These are phyloP conservation scores for Antheraea assamensis DNA, from an alignment of 2,888 invertebrate genomes.

Conservation along the genomic window DNA sequence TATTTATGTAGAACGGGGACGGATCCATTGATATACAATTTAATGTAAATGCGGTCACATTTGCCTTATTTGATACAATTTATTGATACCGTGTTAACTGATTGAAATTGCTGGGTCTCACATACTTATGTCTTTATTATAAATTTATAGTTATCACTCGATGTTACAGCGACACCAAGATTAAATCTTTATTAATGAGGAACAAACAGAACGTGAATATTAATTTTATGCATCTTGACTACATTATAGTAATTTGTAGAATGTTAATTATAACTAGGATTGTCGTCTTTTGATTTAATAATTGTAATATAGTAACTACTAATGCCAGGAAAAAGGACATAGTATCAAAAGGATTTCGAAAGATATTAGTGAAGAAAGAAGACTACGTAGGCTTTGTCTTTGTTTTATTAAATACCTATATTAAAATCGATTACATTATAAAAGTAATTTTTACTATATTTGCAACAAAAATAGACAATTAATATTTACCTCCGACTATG, in stretches of 20 bases:
- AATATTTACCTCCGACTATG: too few relatives aligned
- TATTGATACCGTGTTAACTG: constrained; percentile 38
- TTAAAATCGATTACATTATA: too few relatives aligned
- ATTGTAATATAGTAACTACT: too few relatives aligned
- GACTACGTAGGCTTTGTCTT: too few relatives aligned
- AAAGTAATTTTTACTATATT: too few relatives aligned
- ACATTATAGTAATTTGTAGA: not conserved
- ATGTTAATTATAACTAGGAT: not conserved
- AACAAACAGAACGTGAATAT: not conserved
- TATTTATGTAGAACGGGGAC: constrained; percentile 57
- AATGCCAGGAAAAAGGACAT: too few relatives aligned
- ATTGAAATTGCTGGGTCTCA: constrained; percentile 16
- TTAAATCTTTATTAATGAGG: not conserved
- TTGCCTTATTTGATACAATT: constrained; percentile 51
- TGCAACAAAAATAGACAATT: too few relatives aligned
- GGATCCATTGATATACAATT: constrained; percentile 66
- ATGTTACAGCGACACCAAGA: not conserved
- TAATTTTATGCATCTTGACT: not conserved
- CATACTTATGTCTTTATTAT: constrained; percentile 2
- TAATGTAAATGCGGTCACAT: constrained; percentile 55
- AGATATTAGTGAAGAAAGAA: too few relatives aligned
- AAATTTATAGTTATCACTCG: not conserved
- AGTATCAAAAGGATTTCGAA: too few relatives aligned
- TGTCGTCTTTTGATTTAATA: not conserved
- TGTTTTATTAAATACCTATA: too few relatives aligned